These are phyloP conservation scores for Hydrochoerus hydrochaeris DNA, from an alignment of 2,113 vertebrate species.

Conservation along the genomic window DNA sequence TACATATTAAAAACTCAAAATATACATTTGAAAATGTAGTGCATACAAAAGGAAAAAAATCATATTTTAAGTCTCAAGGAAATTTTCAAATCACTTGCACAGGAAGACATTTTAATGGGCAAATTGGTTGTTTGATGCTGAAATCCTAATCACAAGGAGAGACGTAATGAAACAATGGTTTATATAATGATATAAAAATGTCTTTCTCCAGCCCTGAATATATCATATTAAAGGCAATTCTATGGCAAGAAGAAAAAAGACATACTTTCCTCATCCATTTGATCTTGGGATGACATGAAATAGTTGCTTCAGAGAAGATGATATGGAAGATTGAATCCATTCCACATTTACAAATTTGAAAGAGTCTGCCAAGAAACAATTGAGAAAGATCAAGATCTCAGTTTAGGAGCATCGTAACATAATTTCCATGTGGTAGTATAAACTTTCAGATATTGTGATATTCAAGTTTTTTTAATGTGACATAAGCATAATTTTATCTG, in stretches of 20 bases:
- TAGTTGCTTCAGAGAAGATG: not conserved
- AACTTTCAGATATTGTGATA: not conserved
- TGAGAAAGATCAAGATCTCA: not conserved
- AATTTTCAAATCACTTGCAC: slow-evolving; percentile 2
- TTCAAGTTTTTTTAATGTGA: not conserved
- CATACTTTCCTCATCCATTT: not conserved
- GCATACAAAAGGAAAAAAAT: not conserved
- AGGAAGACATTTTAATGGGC: not conserved
- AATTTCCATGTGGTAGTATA: not conserved
- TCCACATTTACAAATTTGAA: not conserved
- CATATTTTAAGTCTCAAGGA: not conserved
- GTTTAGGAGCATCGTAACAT: not conserved
- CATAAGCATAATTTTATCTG: not conserved
- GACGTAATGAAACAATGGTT: slow-evolving; percentile 27
- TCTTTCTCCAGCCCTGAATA: not conserved
- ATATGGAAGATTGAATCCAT: not conserved
- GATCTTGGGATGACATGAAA: not conserved
- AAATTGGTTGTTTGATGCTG: not conserved
- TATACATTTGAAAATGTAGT: not conserved
- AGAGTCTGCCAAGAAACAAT: not conserved
- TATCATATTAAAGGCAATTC: not conserved
- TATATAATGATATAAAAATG: not conserved
- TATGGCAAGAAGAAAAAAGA: not conserved
- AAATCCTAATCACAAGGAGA: slow-evolving; percentile 19
- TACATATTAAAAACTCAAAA: not conserved